These are phyloP conservation scores for Calonectris borealis DNA, from an alignment of 2,113 vertebrate species.

Conservation along the genomic window DNA sequence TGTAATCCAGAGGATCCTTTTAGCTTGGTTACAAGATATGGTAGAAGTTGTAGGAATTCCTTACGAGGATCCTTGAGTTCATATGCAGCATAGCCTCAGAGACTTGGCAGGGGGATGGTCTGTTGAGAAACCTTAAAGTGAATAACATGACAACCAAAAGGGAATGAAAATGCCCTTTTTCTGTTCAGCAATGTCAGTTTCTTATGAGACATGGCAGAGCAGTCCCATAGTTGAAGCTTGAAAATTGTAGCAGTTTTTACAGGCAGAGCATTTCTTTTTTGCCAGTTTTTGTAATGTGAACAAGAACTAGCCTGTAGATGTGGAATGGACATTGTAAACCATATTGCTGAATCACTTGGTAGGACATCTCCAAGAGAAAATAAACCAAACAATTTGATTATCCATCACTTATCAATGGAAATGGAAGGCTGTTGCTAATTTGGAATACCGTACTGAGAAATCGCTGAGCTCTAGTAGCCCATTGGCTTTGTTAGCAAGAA, in stretches of 20 bases:
- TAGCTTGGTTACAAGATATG: neutral
- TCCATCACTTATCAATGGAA: neutral
- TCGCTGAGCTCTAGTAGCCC: neutral
- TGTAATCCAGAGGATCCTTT: neutral
- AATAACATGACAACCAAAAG: neutral
- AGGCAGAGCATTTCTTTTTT: neutral
- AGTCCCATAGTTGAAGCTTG: neutral
- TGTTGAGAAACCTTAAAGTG: neutral
- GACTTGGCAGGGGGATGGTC: neutral
- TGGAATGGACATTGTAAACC: neutral
- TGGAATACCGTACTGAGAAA: neutral
- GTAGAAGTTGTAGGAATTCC: neutral
- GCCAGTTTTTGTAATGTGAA: neutral
- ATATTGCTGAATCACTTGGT: neutral
- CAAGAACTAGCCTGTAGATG: neutral
- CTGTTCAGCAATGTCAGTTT: neutral
- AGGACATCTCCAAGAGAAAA: neutral
- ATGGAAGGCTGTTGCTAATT: neutral
- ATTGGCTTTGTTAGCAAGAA: neutral
- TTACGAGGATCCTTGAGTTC: neutral
- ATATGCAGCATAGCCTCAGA: neutral
- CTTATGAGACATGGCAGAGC: neutral
- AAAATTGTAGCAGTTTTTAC: neutral
- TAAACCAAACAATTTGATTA: neutral
- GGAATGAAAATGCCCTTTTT: neutral